These are phyloP conservation scores for Yasuhikotakia modesta DNA, from an alignment of 2,797 vertebrate genomes.

Conservation along the genomic window DNA sequence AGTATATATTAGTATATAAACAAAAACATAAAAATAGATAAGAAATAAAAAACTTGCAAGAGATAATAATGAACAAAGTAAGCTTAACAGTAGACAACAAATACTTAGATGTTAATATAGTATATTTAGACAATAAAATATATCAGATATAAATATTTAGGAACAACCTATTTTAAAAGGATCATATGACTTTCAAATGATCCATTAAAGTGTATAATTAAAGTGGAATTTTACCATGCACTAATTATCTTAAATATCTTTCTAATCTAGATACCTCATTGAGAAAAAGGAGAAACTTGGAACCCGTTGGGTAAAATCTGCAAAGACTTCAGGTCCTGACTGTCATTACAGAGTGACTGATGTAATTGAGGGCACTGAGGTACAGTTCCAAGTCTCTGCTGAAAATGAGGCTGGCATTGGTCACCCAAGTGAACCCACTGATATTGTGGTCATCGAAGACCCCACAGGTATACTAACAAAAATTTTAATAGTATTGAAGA, in stretches of 20 bases:
- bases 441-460: conserved; percentile 90
- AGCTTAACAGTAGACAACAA: no score
- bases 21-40: no score
- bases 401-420: conserved; percentile 96
- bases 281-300: conserved; percentile 98
- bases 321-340: conserved; percentile 92
- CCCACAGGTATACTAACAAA: conserved; percentile 82
- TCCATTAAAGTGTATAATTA: not conserved
- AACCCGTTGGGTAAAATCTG: conserved; percentile 96
- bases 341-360: conserved; percentile 94
- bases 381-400: conserved; percentile 93
- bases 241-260: not conserved
- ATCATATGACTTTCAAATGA: not conserved
- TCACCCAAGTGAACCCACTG: conserved; percentile 94
- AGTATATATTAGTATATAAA: no score
- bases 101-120: no score
- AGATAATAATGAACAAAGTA: no score
- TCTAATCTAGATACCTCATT: conserved; percentile 83
- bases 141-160: no score
- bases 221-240: not conserved
- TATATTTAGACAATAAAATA: no score
- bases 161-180: not conserved
- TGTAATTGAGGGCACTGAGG: conserved; percentile 95
- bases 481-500: not conserved
- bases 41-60: no score